phyloP scores from a whole-genome alignment of 2,113 vertebrate species.

The Empidonax traillii region DNA sequence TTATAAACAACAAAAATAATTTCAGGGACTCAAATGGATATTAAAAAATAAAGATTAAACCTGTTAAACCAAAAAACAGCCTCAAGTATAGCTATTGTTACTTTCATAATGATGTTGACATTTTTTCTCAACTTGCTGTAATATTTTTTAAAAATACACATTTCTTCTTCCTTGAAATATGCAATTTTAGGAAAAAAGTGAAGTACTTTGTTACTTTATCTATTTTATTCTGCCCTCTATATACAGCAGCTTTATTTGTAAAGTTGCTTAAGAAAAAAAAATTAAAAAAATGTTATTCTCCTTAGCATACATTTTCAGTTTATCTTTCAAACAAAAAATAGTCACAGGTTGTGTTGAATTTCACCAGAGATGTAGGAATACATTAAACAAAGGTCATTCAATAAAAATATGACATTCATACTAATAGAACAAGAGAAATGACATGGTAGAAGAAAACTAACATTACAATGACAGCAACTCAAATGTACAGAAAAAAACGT shows the following conservation, averaged over 20 bases:
- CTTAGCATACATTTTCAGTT: neutral
- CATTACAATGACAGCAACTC: neutral
- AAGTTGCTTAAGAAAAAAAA: neutral
- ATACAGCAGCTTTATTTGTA: neutral
- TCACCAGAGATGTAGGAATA: neutral
- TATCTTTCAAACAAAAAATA: neutral
- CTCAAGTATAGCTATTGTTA: neutral
- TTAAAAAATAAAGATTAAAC: neutral
- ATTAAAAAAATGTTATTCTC: neutral
- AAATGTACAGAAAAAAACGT: neutral
- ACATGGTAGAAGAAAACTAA: neutral
- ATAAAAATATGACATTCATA: neutral
- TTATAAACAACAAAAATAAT: neutral
- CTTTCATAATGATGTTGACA: neutral
- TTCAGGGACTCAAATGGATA: neutral
- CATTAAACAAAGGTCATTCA: slow-evolving; percentile 21
- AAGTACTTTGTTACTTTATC: neutral
- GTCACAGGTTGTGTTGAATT: neutral
- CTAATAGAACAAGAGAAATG: neutral
- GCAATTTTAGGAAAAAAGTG: neutral
- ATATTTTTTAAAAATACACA: neutral
- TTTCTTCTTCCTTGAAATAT: neutral
- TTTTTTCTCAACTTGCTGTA: neutral
- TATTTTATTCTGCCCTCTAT: neutral
- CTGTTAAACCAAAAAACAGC: neutral